A percentile compares a stretch with the other conserved stretches of the same genome.
These are phyloP conservation scores for Epizoanthus rinbou DNA, from an alignment of 92 coral and sea anemone genomes.

Conservation along the genomic window DNA sequence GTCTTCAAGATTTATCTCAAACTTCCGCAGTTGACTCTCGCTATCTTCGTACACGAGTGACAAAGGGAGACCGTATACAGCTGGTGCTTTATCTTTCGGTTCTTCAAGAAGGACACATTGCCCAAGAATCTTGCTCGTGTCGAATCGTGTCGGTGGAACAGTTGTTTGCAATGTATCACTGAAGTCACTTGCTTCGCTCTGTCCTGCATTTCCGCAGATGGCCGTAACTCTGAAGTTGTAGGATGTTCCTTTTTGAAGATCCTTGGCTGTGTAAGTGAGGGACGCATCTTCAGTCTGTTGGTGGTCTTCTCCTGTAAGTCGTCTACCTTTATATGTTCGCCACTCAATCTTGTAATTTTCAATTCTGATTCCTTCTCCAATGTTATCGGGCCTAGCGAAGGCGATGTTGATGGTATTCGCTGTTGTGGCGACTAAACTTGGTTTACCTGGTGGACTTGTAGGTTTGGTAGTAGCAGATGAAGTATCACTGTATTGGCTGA, in stretches of 20 bases:
- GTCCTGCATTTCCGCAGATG: slow-evolving; percentile 42
- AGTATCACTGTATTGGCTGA: neutral
- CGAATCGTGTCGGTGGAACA: slow-evolving; percentile 18
- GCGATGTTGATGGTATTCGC: slow-evolving; percentile 38
- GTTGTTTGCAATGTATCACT: slow-evolving; percentile 44
- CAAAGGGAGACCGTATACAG: slow-evolving; percentile 46
- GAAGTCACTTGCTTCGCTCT: slow-evolving; percentile 43
- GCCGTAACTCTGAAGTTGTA: slow-evolving; percentile 51
- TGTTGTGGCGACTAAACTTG: neutral
- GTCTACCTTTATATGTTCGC: slow-evolving; percentile 23
- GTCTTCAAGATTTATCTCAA: slow-evolving; percentile 4
- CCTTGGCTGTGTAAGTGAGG: slow-evolving; percentile 28
- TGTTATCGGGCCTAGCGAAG: slow-evolving; percentile 26
- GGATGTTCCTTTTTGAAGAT: slow-evolving; percentile 37
- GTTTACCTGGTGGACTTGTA: slow-evolving; percentile 45
- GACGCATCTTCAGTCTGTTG: slow-evolving; percentile 35
- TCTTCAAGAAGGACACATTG: slow-evolving; percentile 38
- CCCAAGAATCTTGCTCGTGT: slow-evolving; percentile 32
- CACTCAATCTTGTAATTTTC: slow-evolving; percentile 53
- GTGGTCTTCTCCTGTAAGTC: slow-evolving; percentile 20
- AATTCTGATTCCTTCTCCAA: slow-evolving; percentile 33
- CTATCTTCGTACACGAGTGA: slow-evolving; percentile 28
- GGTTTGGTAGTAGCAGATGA: slow-evolving; percentile 33
- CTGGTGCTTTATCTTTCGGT: slow-evolving; percentile 37
- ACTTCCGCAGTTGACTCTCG: slow-evolving; percentile 37